Evolutionary conservation across 2,797 vertebrate species (phyloP), one percentile per base, ranked within the genome.

Genomic region (Chromobotia macracanthus): DNA sequence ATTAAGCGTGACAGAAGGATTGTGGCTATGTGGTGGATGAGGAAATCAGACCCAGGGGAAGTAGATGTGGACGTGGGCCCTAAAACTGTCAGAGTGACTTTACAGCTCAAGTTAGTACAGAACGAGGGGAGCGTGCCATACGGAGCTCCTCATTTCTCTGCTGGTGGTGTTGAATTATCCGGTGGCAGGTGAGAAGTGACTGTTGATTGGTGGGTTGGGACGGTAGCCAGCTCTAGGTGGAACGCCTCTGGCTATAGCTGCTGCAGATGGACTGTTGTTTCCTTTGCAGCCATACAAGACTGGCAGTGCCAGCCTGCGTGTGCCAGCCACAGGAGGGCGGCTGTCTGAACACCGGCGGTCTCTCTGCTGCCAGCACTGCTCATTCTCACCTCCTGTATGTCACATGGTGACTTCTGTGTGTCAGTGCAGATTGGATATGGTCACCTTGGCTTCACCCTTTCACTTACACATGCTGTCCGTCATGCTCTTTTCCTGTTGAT

Each of bases 261-360:
- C 67, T 71, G 76, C 68, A 79, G 77, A 79, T 79, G 77, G 77
- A 72, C 77, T 72, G 77, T 79, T 71, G 77, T 71, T 79, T 16
- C n/a, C n/a, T 64, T 21, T 6, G 21, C 72, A 12, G n/a, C 50
- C n/a, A 51, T 72, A 72, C 77, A 64, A 79, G 58, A 55, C 21
- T 55, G 58, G 58, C 68, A 64, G 31, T 50, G 31, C 55, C 2
- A 15, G 66, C 25, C 55, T 5, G 25, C 5, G 5, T 61, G 66
- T 78, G 51, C 28, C 67, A 78, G 46, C 76, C 28, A 61, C 5
- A 15, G 67, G 76, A 70, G 55, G 76, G 41, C 10, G 15, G 66
- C 56, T 78, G 56, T 69, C 56, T 51, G 56, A 71, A 53, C 6
- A 1, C 12, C 48, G 75, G 38, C 75, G 51, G 75, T 13, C 51